A percentile compares a stretch with the other conserved stretches of the same genome.
These are phyloP conservation scores for Lophius americanus DNA, from an alignment of 2,797 vertebrate genomes.

Conservation along the genomic window DNA sequence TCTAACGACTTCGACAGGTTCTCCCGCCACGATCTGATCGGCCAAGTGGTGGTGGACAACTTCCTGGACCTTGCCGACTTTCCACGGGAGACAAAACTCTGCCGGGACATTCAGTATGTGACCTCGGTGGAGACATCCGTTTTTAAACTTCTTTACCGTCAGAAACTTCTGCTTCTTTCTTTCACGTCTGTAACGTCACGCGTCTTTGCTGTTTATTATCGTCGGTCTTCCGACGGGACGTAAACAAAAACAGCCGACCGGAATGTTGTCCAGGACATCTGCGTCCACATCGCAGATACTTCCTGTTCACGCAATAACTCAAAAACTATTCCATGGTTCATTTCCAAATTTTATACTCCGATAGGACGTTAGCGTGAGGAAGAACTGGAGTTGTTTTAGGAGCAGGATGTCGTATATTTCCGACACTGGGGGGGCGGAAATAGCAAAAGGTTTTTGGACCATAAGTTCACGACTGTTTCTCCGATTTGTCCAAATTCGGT, in stretches of 20 bases:
- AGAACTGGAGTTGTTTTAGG: too few relatives aligned
- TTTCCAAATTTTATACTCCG: too few relatives aligned
- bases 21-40: constrained; percentile 96
- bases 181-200: neutral
- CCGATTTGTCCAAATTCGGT: too few relatives aligned
- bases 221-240: neutral
- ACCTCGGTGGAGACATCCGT: constrained; percentile 89
- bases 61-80: constrained; percentile 98
- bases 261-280: too few relatives aligned
- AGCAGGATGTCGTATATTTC: too few relatives aligned
- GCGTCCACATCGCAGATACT: too few relatives aligned
- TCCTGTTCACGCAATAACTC: too few relatives aligned
- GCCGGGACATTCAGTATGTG: constrained; percentile 96
- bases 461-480: too few relatives aligned
- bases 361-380: too few relatives aligned
- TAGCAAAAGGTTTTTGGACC: too few relatives aligned
- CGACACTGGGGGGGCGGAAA: too few relatives aligned
- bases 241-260: neutral
- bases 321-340: too few relatives aligned
- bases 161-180: neutral
- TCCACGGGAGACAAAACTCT: constrained; percentile 95
- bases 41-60: constrained; percentile 98
- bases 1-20: constrained; percentile 99
- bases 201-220: neutral
- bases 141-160: constrained; percentile 11